These are phyloP conservation scores for Crotalus helleri DNA, from an alignment of 2,113 vertebrate genomes.

Conservation along the genomic window DNA sequence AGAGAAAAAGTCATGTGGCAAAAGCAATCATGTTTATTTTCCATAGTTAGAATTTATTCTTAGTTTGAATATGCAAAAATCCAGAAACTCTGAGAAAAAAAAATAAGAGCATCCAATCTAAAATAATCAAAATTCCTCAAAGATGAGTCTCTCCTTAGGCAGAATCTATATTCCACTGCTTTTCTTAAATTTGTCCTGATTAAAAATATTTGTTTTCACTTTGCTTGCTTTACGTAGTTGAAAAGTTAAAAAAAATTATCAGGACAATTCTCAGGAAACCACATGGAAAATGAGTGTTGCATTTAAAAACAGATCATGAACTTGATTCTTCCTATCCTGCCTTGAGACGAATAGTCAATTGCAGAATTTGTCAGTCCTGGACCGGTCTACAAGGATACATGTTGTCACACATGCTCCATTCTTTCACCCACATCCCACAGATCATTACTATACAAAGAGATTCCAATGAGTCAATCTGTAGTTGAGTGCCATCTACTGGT, in stretches of 20 bases:
- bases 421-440: background rate
- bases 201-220: background rate
- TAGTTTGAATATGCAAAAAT: background rate
- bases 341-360: background rate
- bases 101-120: background rate
- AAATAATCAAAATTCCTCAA: background rate
- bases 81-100: background rate
- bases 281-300: background rate
- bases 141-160: background rate
- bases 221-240: background rate
- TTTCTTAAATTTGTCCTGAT: background rate
- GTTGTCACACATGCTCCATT: background rate
- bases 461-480: background rate
- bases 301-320: background rate
- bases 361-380: background rate
- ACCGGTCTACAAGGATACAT: background rate
- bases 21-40: background rate
- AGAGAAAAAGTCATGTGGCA: background rate
- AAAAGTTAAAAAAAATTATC: background rate
- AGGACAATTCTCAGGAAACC: background rate
- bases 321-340: background rate
- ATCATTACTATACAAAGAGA: background rate
- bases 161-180: background rate
- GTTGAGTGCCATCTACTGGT: constrained; percentile 57
- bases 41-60: background rate